phyloP scores from a whole-genome alignment of 2,113 vertebrate species.

The Hippoglossus stenolepis region DNA sequence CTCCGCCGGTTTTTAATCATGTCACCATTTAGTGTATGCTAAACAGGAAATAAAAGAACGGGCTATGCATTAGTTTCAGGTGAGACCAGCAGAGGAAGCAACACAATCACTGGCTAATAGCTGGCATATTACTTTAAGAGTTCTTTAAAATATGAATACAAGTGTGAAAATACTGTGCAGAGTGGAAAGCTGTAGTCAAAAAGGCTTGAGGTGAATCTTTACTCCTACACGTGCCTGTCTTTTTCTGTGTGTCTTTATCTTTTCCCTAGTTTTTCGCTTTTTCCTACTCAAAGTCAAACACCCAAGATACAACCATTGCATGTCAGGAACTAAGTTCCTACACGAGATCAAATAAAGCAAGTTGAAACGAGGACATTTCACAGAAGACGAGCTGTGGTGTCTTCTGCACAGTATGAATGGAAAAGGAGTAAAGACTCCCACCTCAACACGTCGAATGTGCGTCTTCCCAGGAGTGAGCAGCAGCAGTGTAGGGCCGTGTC shows the following conservation, averaged over 20 bases:
- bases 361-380: not conserved
- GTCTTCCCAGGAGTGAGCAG: slow-evolving; percentile 28
- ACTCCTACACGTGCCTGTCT: not conserved
- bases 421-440: not conserved
- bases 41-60: slow-evolving; percentile 14
- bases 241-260: too few relatives aligned
- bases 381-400: not conserved
- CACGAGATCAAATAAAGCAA: not conserved
- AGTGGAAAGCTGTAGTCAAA: not conserved
- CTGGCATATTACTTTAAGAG: not conserved
- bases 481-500: slow-evolving; percentile 28
- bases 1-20: slow-evolving; percentile 46
- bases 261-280: not conserved
- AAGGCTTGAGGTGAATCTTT: not conserved
- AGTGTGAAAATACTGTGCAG: not conserved
- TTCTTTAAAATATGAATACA: not conserved
- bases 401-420: not conserved
- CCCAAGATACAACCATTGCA: not conserved
- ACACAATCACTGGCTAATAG: not conserved
- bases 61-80: slow-evolving; percentile 20
- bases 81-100: not conserved
- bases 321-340: not conserved
- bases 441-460: not conserved
- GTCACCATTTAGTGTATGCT: slow-evolving; percentile 41
- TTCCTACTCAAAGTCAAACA: not conserved